Evolutionary conservation across 2,797 vertebrate genomes (phyloP).

Genomic region (Artibeus lituratus): DNA sequence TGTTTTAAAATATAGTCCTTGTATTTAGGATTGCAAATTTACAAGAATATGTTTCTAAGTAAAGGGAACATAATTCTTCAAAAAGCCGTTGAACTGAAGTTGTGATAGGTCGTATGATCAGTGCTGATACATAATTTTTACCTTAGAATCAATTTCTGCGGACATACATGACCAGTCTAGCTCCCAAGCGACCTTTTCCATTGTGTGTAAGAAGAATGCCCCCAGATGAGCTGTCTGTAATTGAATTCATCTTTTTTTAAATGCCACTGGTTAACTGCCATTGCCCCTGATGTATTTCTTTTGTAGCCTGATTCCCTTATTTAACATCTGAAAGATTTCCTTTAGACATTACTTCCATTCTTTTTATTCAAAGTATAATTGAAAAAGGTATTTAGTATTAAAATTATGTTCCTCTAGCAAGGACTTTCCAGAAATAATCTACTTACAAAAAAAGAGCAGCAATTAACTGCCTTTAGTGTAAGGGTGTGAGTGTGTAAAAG

Average conservation of each 20-base stretch:
- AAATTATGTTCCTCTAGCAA: constrained; percentile 52
- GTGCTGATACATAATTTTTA: not conserved
- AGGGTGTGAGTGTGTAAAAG: constrained; percentile 72
- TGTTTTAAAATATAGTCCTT: constrained; percentile 62
- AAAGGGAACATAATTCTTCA: constrained; percentile 46
- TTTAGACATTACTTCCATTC: not conserved
- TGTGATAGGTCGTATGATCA: not conserved
- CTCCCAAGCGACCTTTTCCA: not conserved
- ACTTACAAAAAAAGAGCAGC: constrained; percentile 55
- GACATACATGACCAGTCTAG: not conserved
- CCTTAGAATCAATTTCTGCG: not conserved
- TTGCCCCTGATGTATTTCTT: constrained; percentile 47
- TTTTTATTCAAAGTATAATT: constrained; percentile 9
- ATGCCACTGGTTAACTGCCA: not conserved
- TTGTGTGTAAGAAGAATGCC: not conserved
- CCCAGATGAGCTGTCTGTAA: not conserved
- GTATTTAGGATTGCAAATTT: constrained; percentile 40
- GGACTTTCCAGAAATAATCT: constrained; percentile 55
- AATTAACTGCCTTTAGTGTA: constrained; percentile 71
- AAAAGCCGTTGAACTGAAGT: constrained; percentile 23
- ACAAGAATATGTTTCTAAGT: constrained; percentile 45
- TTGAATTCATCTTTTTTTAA: constrained; percentile 19
- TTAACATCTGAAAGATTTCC: constrained; percentile 56
- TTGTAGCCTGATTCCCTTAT: constrained; percentile 61
- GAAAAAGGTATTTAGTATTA: constrained; percentile 37